Percentiles rank a stretch among this genome's conserved stretches.
Evolutionary conservation across 2,888 invertebrate genomes (phyloP).

Genomic region (Philaethria dido): DNA sequence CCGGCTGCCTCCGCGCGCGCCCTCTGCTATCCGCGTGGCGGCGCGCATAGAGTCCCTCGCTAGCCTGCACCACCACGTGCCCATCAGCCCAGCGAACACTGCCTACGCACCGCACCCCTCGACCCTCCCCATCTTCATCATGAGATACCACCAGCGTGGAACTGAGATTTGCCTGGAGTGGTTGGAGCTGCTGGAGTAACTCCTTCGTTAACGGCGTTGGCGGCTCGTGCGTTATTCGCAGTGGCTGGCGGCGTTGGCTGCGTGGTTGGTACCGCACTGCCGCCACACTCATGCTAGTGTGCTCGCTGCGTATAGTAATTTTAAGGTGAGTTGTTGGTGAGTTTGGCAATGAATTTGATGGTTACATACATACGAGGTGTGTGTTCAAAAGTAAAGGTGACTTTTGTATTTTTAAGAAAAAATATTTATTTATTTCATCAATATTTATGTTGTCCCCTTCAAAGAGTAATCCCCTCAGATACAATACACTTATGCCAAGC

Average conservation of each 20-base stretch:
- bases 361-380: too few relatives aligned
- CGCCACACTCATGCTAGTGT: slow-evolving; percentile 96
- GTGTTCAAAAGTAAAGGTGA: too few relatives aligned
- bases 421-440: too few relatives aligned
- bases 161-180: slow-evolving; percentile 98
- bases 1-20: slow-evolving; percentile 96
- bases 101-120: slow-evolving; percentile 80
- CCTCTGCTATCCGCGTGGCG: slow-evolving; percentile 96
- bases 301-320: slow-evolving; percentile 82
- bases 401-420: too few relatives aligned
- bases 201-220: slow-evolving; percentile 89
- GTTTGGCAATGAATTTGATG: too few relatives aligned
- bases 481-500: too few relatives aligned
- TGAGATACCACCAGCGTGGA: slow-evolving; percentile 95
- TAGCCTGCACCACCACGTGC: slow-evolving; percentile 90
- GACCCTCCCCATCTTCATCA: too few relatives aligned
- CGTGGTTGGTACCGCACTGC: slow-evolving; percentile 97
- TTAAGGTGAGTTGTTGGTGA: slow-evolving; percentile 68
- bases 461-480: too few relatives aligned
- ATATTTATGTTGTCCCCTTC: too few relatives aligned
- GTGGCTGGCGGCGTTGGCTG: slow-evolving; percentile 92
- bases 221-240: slow-evolving; percentile 96
- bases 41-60: slow-evolving; percentile 80
- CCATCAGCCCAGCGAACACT: slow-evolving; percentile 93
- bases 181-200: slow-evolving; percentile 93